A percentile compares a stretch with the other conserved stretches of the same genome.
phyloP scores from a whole-genome alignment of 1,140 invertebrate species.

The Wasmannia auropunctata region DNA sequence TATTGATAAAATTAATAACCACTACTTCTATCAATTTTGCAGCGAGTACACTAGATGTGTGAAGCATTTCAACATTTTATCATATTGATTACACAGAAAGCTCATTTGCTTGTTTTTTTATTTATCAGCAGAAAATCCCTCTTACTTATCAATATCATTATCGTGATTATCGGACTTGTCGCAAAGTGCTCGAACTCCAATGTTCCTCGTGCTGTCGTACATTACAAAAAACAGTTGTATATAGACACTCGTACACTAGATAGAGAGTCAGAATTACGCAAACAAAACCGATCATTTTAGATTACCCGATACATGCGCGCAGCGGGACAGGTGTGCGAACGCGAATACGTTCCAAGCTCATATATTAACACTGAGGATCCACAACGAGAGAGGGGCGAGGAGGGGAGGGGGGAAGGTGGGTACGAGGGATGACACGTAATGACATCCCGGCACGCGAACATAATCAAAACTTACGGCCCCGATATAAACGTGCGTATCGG shows the following conservation, averaged over 20 bases:
- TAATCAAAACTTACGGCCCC: slow-evolving; percentile 77
- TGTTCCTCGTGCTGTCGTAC: background rate
- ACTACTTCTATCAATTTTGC: background rate
- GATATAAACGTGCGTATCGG: slow-evolving; percentile 66
- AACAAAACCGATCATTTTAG: background rate
- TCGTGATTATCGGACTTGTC: background rate
- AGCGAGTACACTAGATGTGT: background rate
- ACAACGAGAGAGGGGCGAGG: no score
- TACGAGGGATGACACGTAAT: slow-evolving; percentile 49
- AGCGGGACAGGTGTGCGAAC: background rate
- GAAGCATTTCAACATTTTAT: background rate
- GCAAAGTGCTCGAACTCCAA: background rate
- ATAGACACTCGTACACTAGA: background rate
- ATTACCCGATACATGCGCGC: background rate
- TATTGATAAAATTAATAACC: background rate
- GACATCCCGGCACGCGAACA: slow-evolving; percentile 68
- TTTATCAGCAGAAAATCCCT: background rate
- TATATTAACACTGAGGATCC: background rate
- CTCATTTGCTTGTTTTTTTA: background rate
- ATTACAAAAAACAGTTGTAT: background rate
- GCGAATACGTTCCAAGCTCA: background rate
- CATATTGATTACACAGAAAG: background rate
- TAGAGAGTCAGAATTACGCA: background rate
- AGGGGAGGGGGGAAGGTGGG: no score
- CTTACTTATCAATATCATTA: background rate